Percentiles rank a stretch among this genome's conserved stretches.
phyloP scores from a whole-genome alignment of 2,113 vertebrate species.

The Cavia porcellus region DNA sequence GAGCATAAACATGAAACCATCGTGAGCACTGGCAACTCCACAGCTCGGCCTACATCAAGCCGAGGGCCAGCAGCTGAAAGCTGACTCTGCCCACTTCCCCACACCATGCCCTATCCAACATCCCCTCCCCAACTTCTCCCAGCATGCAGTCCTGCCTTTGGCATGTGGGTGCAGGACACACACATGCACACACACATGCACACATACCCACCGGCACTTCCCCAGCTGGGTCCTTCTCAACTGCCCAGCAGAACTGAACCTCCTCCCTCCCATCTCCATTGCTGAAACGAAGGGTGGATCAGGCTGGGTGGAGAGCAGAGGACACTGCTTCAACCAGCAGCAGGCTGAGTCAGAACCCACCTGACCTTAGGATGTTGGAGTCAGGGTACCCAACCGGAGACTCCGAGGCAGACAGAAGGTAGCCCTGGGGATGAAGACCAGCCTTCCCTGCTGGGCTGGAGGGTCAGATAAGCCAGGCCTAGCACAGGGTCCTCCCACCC shows the following conservation, averaged over 20 bases:
- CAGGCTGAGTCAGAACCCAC: not conserved
- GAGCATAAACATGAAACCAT: constrained; percentile 65
- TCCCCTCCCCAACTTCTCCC: not conserved
- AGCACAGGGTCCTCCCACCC: not conserved
- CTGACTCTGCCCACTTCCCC: not conserved
- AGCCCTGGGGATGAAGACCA: not conserved
- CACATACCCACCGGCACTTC: not conserved
- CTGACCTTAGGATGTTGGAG: not conserved
- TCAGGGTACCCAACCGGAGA: not conserved
- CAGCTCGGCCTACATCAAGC: not conserved
- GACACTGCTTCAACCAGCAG: not conserved
- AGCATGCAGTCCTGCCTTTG: not conserved
- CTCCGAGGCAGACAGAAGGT: not conserved
- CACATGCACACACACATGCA: not conserved
- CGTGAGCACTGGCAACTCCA: constrained; percentile 33
- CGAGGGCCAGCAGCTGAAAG: constrained; percentile 35
- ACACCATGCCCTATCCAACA: not conserved
- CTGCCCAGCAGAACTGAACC: not conserved
- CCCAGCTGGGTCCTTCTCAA: not conserved
- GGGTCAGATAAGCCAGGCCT: not conserved
- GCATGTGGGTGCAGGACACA: too few relatives aligned
- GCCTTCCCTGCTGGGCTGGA: not conserved
- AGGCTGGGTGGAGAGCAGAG: not conserved
- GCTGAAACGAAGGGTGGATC: not conserved
- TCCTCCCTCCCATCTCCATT: not conserved